These are phyloP conservation scores for Pseudochaenichthys georgianus DNA, from an alignment of 2,797 vertebrate species.

Conservation along the genomic window DNA sequence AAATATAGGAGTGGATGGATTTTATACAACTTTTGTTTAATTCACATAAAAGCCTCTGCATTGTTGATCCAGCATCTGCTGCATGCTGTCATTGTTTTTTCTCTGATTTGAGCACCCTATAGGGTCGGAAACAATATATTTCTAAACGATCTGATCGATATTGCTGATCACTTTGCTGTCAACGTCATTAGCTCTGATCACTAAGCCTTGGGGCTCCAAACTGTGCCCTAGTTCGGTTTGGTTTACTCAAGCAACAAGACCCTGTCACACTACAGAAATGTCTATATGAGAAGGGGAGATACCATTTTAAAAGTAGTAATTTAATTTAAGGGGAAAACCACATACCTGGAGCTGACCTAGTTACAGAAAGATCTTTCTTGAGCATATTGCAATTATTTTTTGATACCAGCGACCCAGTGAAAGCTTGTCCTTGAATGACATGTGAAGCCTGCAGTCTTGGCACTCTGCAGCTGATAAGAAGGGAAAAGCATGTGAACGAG, in stretches of 20 bases:
- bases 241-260: slow-evolving; percentile 11
- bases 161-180: slow-evolving; percentile 19
- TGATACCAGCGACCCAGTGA: not conserved
- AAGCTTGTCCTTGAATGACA: slow-evolving; percentile 43
- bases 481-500: slow-evolving; percentile 31
- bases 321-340: not conserved
- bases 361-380: not conserved
- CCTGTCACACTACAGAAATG: slow-evolving; percentile 31
- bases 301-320: not conserved
- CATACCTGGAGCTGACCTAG: not conserved
- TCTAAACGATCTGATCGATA: slow-evolving; percentile 41
- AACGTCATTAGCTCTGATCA: slow-evolving; percentile 29
- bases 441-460: slow-evolving; percentile 27
- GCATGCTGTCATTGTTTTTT: not conserved
- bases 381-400: no score
- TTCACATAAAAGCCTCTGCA: slow-evolving; percentile 13
- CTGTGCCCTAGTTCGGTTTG: slow-evolving; percentile 43
- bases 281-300: not conserved
- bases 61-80: not conserved
- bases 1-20: slow-evolving; percentile 20
- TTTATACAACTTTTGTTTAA: slow-evolving; percentile 18
- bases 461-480: slow-evolving; percentile 37
- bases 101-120: not conserved
- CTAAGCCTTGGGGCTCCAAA: slow-evolving; percentile 38
- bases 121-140: slow-evolving; percentile 19